Percentiles rank a stretch among this genome's conserved stretches.
These are phyloP conservation scores for Trigoniulus corallinus DNA, from an alignment of 1,140 invertebrate species.

Conservation along the genomic window DNA sequence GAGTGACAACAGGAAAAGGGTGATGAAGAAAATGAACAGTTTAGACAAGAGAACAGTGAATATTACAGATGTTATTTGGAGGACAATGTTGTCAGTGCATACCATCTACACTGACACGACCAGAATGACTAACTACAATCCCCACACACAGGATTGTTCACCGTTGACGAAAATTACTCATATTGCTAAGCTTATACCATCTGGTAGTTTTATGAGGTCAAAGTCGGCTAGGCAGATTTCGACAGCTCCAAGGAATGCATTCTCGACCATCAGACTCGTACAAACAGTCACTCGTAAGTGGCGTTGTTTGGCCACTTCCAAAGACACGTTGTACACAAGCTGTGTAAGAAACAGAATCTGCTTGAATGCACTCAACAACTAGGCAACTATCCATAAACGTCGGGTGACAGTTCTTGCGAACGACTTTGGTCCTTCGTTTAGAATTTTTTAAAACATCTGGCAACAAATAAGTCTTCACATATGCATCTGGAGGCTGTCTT, in stretches of 20 bases:
- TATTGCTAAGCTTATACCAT: neutral
- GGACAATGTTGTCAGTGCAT: too few species aligned
- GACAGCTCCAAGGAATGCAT: neutral
- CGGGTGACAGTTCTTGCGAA: constrained; percentile 79
- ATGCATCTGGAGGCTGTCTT: constrained; percentile 48
- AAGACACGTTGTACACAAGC: neutral
- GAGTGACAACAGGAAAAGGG: too few species aligned
- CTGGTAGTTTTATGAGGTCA: neutral
- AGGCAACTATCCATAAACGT: constrained; percentile 78
- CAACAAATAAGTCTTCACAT: constrained; percentile 85
- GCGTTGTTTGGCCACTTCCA: neutral
- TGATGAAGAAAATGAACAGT: too few species aligned
- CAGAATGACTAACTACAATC: too few species aligned
- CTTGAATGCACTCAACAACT: neutral
- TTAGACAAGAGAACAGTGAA: too few species aligned
- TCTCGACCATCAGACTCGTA: neutral
- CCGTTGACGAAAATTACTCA: neutral
- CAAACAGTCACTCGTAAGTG: neutral
- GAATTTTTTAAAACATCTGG: constrained; percentile 61
- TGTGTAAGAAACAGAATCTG: neutral
- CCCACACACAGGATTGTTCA: too few species aligned
- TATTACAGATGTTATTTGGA: too few species aligned
- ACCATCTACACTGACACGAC: too few species aligned
- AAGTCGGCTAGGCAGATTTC: neutral
- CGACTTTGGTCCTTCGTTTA: constrained; percentile 87